Base-by-base conservation (phyloP, 2,888 invertebrate species). In the Crocallis elinguaria region DNA sequence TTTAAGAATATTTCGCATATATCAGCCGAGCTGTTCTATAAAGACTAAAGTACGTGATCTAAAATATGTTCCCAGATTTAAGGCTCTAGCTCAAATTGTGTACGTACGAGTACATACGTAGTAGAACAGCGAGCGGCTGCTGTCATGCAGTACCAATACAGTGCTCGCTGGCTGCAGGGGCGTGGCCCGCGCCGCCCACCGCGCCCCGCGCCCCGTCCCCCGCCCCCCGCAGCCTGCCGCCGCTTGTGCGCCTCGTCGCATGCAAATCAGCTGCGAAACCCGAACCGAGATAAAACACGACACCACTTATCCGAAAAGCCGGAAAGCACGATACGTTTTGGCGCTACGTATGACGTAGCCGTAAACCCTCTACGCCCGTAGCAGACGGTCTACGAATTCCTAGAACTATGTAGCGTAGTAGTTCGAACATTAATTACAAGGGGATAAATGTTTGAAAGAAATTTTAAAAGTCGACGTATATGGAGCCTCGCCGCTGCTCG, bases 251-350 rank as follows among this genome's bases (percentile, higher is more conserved):
- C 12, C n/a, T n/a, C n/a, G n/a, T 1, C 41, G 23, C 43, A 50
- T 50, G 50, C 50, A 50, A 68, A 60, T 62, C 52, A 17, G 54
- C 60, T 11, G 2, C 63, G 61, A 60, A 60, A 65, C 50, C 57
- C 53, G 37, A 57, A 49, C 27, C 49, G 53, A 38, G 19, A 38
- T 52, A 35, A 43, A 53, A 60, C 64, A 52, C 58, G 68, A 61
- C 32, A 55, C 60, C 39, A 48, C 56, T 56, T n/a, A 52, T 52
- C 59, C 64, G 23, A 52, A 58, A 44, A 27, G 32, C 17, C 29
- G 29, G 5, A n/a, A 16, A 41, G 14, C 21, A 23, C 17, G 42
- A 19, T 35, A 44, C 33, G 35, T 39, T 38, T 35, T 14, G 30
- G 8, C 37, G 33, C 44, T 49, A 45, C 49, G 44, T 3, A n/a